Base-by-base conservation (phyloP, 2,797 vertebrate species). In the Poeciliopsis paucimaculata region DNA sequence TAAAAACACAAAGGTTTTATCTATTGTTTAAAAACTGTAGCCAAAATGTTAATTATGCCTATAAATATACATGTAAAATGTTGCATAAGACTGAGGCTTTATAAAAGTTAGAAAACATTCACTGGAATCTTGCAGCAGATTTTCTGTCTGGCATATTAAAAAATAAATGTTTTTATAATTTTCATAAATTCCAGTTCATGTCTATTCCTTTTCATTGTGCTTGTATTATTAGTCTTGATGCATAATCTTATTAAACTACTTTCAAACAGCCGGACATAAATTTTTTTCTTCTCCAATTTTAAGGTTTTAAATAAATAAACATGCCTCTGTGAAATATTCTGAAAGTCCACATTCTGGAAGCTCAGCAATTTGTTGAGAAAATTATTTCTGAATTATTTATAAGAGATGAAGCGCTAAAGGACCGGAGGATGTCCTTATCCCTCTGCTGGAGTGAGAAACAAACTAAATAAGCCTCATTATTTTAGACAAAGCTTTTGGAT, bases 371-470 rank as follows among this genome's bases (percentile, higher is more conserved):
- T 70, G 66, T 43, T 70, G 12, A 43, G 39, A 15, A 70, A 70
- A 70, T 70, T 43, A 28, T 70, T 70, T 43, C 39, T 70, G 39
- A 70, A 70, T 70, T 43, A 41, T 70, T 70, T 26, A 70, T 70
- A 26, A 15, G 39, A 1, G 26, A 43, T 70, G 39, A 68, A 41
- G 18, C 3, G 10, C 64, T 68, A 10, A 68, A 43, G 23, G 39
- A 13, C 2, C 9, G 1, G 66, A 70, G 66, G 39, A 41, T n/a
- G 0, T 43, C 5, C 3, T 43, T 15, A 41, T 41, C 20, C 62
- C 23, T 5, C 64, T 23, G 18, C 20, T 13, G 2, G 10, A 4
- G 55, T 5, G 26, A 60, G 12, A 62, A 62, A 70, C 39, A 70
- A 70, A 70, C 39, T n/a, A 43, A 43, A 68, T 68, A 13, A 41